phyloP scores from a whole-genome alignment of 1,140 invertebrate genomes.

The Caerostris darwini region DNA sequence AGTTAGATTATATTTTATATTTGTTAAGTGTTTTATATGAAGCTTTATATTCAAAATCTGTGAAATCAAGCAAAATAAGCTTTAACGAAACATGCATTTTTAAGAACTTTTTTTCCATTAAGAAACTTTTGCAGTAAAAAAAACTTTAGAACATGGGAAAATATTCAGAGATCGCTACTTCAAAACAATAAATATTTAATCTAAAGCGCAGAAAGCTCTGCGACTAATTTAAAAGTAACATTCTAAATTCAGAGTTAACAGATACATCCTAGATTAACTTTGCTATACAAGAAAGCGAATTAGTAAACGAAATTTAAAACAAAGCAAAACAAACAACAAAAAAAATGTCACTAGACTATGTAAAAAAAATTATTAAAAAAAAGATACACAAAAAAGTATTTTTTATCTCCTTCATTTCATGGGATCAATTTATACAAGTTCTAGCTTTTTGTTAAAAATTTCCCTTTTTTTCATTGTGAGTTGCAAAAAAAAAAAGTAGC shows the following conservation, averaged over 20 bases:
- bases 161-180: too few species aligned
- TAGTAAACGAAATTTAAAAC: background rate
- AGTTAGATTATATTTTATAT: too few species aligned
- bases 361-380: background rate
- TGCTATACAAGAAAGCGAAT: background rate
- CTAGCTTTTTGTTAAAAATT: background rate
- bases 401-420: background rate
- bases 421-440: constrained; percentile 36
- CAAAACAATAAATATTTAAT: too few species aligned
- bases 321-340: too few species aligned
- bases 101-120: too few species aligned
- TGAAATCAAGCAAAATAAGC: too few species aligned
- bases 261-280: background rate
- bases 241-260: background rate
- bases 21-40: too few species aligned
- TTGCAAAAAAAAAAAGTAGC: background rate
- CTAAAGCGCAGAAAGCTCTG: too few species aligned
- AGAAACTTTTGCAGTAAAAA: too few species aligned
- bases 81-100: too few species aligned
- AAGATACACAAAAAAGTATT: background rate
- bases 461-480: background rate
- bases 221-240: background rate
- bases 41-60: too few species aligned
- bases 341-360: background rate
- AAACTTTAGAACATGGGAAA: too few species aligned